Percentiles rank a stretch among this genome's conserved stretches.
Evolutionary conservation across 2,797 vertebrate species (phyloP).

Genomic region (Cuniculus paca): DNA sequence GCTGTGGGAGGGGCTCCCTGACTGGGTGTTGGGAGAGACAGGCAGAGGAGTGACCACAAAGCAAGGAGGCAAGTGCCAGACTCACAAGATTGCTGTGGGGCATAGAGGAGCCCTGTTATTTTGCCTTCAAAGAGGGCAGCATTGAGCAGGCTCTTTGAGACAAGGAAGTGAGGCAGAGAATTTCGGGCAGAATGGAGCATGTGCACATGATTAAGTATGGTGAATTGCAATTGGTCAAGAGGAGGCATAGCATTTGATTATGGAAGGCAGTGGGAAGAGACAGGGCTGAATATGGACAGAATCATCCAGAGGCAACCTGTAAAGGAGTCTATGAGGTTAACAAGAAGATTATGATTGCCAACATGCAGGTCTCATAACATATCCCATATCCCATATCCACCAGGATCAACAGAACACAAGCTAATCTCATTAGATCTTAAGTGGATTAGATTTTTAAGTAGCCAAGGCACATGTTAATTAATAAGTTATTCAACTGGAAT

Average conservation of each 20-base stretch:
- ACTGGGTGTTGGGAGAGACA: too few relatives aligned
- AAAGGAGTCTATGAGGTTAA: background rate
- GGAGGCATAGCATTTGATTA: background rate
- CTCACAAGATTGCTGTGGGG: background rate
- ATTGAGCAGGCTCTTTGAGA: background rate
- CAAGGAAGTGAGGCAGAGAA: background rate
- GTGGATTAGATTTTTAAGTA: background rate
- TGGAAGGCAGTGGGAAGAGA: fast-evolving
- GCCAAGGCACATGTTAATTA: background rate
- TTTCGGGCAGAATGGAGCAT: background rate
- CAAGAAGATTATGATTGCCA: background rate
- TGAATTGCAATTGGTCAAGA: background rate
- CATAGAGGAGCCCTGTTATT: background rate
- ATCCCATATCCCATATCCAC: background rate
- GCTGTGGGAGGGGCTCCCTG: background rate
- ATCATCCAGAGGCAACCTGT: too few relatives aligned
- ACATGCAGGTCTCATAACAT: background rate
- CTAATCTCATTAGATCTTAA: background rate
- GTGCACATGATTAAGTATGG: background rate
- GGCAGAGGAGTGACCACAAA: background rate
- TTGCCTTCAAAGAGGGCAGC: background rate
- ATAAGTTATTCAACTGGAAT: background rate
- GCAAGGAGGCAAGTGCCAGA: background rate
- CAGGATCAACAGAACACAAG: background rate
- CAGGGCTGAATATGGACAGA: background rate